Evolutionary conservation across 2,888 invertebrate species (phyloP), one percentile per base, ranked within the genome.

Genomic region (Blomia tropicalis): DNA sequence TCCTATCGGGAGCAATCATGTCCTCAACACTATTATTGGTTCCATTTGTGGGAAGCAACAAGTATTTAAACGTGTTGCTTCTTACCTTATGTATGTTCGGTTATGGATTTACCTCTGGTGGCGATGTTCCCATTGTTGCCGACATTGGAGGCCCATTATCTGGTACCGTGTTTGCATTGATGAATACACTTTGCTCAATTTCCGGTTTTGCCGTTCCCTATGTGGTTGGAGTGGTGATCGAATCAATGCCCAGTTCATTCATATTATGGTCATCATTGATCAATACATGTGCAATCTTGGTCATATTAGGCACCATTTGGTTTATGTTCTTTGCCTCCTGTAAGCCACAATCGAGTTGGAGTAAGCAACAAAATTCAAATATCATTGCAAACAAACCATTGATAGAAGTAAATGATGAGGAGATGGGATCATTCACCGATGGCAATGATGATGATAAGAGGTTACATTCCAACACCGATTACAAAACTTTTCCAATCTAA

Each of bases 61-160:
- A 58, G 32, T 41, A 19, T 7, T 5, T 14, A 17, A 62, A 56
- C 23, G 56, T 62, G 32, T 29, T 56, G 1, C 19, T 62, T 1
- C 27, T 62, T n/a, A 43, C 62, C 1, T 25, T 29, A 22, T 62
- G 56, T 43, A 62, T 62, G 62, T 29, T 56, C 4, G 36, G 56
- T 29, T 62, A 62, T 43, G 62, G 62, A 22, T 62, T 62, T 19
- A 62, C 62, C 3, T 58, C 59, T 11, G 63, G 63, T n/a, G 63
- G 63, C 30, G 59, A 58, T 36, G 32, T 63, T 1, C 63, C 63
- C 5, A 32, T 60, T 3, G 63, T 63, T 2, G 59, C 44, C 17
- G 63, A 63, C 19, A 58, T 63, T 30, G 59, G 56, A 1, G 59
- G 59, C 7, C 59, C 44, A 36, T 29, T 63, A 14, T 47, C 63